Percentiles rank a stretch among this genome's conserved stretches.
Conservation (phyloP, 2,113 vertebrate species). For the Hepsetus odoe region DNA sequence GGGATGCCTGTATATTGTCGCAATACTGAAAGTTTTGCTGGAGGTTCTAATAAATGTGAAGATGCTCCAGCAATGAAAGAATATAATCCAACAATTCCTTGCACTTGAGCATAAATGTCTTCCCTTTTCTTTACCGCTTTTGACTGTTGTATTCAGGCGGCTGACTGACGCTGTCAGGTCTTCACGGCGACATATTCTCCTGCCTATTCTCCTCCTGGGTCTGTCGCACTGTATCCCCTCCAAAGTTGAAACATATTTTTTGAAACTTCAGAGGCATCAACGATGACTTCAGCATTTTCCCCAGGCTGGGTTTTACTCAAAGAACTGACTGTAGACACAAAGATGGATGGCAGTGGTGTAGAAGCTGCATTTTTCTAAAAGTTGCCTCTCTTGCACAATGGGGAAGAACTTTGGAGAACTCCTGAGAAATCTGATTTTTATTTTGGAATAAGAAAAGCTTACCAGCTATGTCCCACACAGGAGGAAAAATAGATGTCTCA, state of each 20-base stretch:
- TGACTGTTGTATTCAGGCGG: not conserved
- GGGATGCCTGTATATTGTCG: not conserved
- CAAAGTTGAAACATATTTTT: not conserved
- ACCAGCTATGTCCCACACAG: not conserved
- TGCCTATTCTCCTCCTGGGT: slow-evolving; percentile 6
- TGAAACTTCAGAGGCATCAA: slow-evolving; percentile 20
- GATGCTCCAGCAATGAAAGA: not conserved
- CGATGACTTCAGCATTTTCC: slow-evolving; percentile 24
- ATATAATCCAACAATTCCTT: not conserved
- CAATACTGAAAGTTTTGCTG: not conserved
- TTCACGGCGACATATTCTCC: not conserved
- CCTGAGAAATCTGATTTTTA: not conserved
- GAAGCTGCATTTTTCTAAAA: slow-evolving; percentile 5
- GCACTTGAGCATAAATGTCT: not conserved
- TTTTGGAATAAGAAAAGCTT: not conserved
- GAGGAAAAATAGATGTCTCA: not conserved
- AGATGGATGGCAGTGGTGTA: slow-evolving; percentile 26
- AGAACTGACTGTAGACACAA: slow-evolving; percentile 19
- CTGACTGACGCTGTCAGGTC: not conserved
- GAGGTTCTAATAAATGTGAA: not conserved
- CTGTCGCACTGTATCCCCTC: not conserved
- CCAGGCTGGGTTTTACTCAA: slow-evolving; percentile 19
- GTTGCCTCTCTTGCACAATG: slow-evolving; percentile 26
- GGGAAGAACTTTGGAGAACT: slow-evolving; percentile 24
- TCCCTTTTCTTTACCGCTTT: not conserved